A percentile compares a stretch with the other conserved stretches of the same genome.
These are phyloP conservation scores for Mythimna impura DNA, from an alignment of 2,888 invertebrate genomes.

Conservation along the genomic window DNA sequence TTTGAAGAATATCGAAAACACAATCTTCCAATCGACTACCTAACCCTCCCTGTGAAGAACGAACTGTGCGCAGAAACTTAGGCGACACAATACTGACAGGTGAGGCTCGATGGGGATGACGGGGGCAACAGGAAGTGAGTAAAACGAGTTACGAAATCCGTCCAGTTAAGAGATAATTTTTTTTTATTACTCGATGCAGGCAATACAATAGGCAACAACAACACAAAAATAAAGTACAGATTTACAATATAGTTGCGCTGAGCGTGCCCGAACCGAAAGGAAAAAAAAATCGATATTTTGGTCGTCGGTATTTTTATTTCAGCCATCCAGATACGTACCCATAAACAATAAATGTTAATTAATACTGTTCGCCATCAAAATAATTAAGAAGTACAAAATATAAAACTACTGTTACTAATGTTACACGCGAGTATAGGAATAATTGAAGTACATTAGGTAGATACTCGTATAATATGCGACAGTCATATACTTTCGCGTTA, in stretches of 20 bases:
- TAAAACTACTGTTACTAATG: constrained; percentile 15
- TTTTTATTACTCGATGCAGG: too few relatives aligned
- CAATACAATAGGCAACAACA: too few relatives aligned
- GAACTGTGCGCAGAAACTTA: not conserved
- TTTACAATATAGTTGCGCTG: too few relatives aligned
- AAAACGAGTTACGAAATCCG: not conserved
- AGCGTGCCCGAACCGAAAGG: too few relatives aligned
- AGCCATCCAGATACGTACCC: not conserved
- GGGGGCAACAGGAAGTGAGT: not conserved
- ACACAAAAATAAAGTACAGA: too few relatives aligned
- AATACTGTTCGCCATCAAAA: constrained; percentile 64
- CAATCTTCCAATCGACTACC: not conserved
- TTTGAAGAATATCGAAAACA: not conserved
- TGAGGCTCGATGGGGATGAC: not conserved
- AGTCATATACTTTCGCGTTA: constrained; percentile 4
- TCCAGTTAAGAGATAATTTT: not conserved
- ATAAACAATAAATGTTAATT: constrained; percentile 52
- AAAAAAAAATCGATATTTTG: not conserved
- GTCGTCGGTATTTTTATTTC: not conserved
- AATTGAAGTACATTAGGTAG: constrained; percentile 25
- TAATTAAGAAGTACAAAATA: constrained; percentile 37
- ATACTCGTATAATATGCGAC: constrained; percentile 21
- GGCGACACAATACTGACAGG: too few relatives aligned
- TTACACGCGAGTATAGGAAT: constrained; percentile 28
- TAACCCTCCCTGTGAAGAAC: not conserved